These are phyloP conservation scores for Heliconius charithonia DNA, from an alignment of 2,888 invertebrate genomes.

Conservation along the genomic window DNA sequence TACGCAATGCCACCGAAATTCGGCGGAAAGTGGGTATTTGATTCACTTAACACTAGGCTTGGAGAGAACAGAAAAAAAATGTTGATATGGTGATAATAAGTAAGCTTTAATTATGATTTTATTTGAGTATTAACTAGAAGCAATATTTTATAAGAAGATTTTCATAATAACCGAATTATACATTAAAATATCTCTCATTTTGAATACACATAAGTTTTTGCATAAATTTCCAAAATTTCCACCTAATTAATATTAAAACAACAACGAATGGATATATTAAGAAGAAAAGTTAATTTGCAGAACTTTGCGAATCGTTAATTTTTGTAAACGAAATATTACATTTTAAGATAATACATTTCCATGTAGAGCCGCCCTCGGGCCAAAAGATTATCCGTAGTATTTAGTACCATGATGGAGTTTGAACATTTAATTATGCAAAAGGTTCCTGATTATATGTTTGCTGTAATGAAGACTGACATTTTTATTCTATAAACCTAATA, in stretches of 20 bases:
- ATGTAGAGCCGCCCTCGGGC: conserved; percentile 3
- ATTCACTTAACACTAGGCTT: neutral
- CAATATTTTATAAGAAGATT: neutral
- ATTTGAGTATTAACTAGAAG: too few species aligned
- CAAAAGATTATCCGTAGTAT: conserved; percentile 13
- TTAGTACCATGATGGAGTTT: conserved; percentile 9
- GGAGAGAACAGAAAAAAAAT: too few species aligned
- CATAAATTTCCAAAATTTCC: neutral
- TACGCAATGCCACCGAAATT: neutral
- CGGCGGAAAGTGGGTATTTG: neutral
- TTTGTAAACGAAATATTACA: conserved; percentile 9
- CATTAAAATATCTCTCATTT: neutral
- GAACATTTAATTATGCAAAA: conserved; percentile 18
- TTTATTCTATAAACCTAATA: neutral
- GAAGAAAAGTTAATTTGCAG: neutral
- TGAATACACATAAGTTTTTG: neutral
- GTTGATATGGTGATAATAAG: too few species aligned
- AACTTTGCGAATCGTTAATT: neutral
- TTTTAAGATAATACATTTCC: neutral
- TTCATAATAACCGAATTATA: neutral
- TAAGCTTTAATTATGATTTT: too few species aligned
- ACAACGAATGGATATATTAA: neutral
- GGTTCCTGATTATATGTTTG: conserved; percentile 15
- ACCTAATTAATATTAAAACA: neutral
- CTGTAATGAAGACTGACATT: conserved; percentile 13